Base-by-base conservation (phyloP, 2,113 vertebrate species). In the Excalfactoria chinensis region DNA sequence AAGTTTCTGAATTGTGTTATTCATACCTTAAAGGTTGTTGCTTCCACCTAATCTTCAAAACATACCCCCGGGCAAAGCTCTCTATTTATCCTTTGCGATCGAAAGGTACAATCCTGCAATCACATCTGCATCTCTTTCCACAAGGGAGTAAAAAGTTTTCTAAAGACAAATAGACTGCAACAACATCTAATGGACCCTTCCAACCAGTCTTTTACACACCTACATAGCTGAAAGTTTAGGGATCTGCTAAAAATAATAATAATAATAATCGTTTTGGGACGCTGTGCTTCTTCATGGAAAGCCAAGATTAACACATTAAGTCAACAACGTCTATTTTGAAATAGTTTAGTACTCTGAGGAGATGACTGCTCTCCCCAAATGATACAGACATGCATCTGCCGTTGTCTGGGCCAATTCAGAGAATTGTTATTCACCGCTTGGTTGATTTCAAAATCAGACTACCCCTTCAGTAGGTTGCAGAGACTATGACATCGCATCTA, bases 391-490 rank as follows among this genome's bases (percentile, higher is more conserved):
- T 46, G 1, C 82, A 84, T 88, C 95, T 94, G 87, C 91, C 88
- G 87, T 6, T 91, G 89, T 71, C 87, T 74, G 35, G 19, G 91
- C 74, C 87, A 95, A 93, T 96, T 95, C 94, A 93, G 87, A 96
- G 78, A 48, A 84, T 85, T 95, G 89, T 80, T 87, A 88, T 91
- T 95, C 93, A 64, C 91, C 67, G 14, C 60, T 88, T 1, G 1
- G 78, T 22, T 56, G 87, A 94, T 96, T 95, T 95, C 93, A 85
- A 96, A 96, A 95, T 89, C 84, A 79, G 48, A 90, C 94, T 87
- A 89, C 78, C 91, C 87, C 79, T 94, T 96, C 89, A 93, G 55
- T 95, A 92, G 87, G 87, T 53, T 93, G 87, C 89, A 92, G 75
- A 93, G 93, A 91, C 78, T 83, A 82, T 94, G 95, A 93, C 93